phyloP scores from a whole-genome alignment of 2,888 invertebrate species.

The Dascillus cervinus region DNA sequence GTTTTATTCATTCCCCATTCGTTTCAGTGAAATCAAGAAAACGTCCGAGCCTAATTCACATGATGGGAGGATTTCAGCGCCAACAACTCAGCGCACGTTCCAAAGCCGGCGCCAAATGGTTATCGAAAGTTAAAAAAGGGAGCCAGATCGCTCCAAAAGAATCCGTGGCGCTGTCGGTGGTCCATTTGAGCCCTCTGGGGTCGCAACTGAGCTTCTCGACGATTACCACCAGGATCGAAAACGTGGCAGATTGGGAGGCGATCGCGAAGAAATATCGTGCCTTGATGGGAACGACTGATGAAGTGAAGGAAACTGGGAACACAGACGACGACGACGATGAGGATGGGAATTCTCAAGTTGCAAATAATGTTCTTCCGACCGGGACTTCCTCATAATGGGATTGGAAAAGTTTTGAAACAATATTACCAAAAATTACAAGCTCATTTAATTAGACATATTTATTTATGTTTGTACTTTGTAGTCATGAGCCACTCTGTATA shows the following conservation, averaged over 20 bases:
- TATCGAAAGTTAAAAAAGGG: slow-evolving; percentile 79
- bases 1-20: neutral
- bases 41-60: slow-evolving; percentile 75
- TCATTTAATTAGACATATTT: no score
- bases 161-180: slow-evolving; percentile 70
- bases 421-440: neutral
- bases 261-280: slow-evolving; percentile 85
- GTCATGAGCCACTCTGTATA: no score
- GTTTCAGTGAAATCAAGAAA: slow-evolving; percentile 35
- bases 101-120: slow-evolving; percentile 83
- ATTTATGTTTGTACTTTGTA: no score
- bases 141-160: slow-evolving; percentile 71
- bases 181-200: slow-evolving; percentile 75
- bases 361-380: slow-evolving; percentile 28
- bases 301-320: slow-evolving; percentile 41
- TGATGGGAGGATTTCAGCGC: slow-evolving; percentile 68
- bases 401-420: neutral
- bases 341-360: slow-evolving; percentile 24
- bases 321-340: slow-evolving; percentile 35
- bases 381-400: slow-evolving; percentile 3
- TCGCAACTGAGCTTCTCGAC: slow-evolving; percentile 78
- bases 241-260: slow-evolving; percentile 85
- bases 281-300: slow-evolving; percentile 55
- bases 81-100: slow-evolving; percentile 72
- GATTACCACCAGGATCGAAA: slow-evolving; percentile 71